These are phyloP conservation scores for Mechanitis mazaeus DNA, from an alignment of 2,888 invertebrate species.

Conservation along the genomic window DNA sequence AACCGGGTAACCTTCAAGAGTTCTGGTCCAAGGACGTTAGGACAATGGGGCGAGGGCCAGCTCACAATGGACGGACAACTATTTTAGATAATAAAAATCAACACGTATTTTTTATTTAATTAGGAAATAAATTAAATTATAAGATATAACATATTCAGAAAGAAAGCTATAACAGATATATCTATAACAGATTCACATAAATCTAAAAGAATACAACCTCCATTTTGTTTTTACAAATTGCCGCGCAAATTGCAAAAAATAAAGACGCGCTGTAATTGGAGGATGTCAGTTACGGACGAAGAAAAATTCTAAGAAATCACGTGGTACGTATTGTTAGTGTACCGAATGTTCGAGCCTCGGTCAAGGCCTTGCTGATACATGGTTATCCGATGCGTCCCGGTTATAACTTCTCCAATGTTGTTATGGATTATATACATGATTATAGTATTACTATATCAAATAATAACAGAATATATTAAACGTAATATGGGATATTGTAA, in stretches of 20 bases:
- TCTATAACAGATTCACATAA: too few relatives aligned
- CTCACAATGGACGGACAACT: slow-evolving; percentile 45
- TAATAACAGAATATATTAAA: too few relatives aligned
- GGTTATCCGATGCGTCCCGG: slow-evolving; percentile 48
- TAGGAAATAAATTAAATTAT: too few relatives aligned
- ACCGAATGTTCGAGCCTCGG: slow-evolving; percentile 47
- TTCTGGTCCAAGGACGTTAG: slow-evolving; percentile 51
- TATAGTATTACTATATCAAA: background rate
- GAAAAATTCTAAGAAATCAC: slow-evolving; percentile 51
- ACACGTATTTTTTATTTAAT: background rate
- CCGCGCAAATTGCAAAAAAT: background rate
- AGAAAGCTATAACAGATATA: too few relatives aligned
- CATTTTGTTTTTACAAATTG: background rate
- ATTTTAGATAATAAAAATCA: slow-evolving; percentile 18
- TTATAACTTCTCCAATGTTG: slow-evolving; percentile 37
- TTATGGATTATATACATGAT: background rate
- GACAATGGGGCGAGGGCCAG: slow-evolving; percentile 53
- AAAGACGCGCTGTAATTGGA: slow-evolving; percentile 47
- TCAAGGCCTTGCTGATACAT: slow-evolving; percentile 59
- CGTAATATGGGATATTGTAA: too few relatives aligned
- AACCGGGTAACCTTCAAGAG: slow-evolving; percentile 51
- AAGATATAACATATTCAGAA: too few relatives aligned
- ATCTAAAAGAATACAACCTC: too few relatives aligned
- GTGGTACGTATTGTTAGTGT: slow-evolving; percentile 43
- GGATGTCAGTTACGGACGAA: slow-evolving; percentile 36